Conservation (phyloP, 2,888 invertebrate species). For the Drepana falcataria region DNA sequence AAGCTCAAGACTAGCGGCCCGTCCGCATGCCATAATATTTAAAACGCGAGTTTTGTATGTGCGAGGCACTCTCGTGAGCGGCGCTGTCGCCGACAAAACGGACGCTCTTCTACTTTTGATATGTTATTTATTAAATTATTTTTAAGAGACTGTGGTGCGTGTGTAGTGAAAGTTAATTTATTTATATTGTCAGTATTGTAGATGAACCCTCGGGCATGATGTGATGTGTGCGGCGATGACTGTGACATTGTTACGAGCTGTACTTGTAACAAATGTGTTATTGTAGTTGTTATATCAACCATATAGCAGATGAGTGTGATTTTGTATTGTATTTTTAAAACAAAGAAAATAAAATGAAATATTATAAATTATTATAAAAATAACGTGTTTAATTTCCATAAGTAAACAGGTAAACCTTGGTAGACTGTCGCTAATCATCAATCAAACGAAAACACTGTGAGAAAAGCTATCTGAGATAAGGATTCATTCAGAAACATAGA, state of each 20-base stretch:
- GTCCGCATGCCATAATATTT: constrained; percentile 73
- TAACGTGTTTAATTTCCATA: constrained; percentile 20
- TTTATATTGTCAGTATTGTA: constrained; percentile 70
- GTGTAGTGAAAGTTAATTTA: constrained; percentile 71
- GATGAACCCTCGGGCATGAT: constrained; percentile 55
- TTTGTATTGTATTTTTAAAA: constrained; percentile 60
- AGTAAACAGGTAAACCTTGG: background rate
- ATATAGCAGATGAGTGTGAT: constrained; percentile 55
- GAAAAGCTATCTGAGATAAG: too few species aligned
- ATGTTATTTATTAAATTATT: constrained; percentile 75
- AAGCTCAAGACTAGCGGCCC: constrained; percentile 66
- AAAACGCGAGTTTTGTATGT: constrained; percentile 38
- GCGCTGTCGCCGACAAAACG: constrained; percentile 47
- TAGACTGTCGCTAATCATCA: background rate
- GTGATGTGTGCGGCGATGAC: constrained; percentile 53
- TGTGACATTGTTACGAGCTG: constrained; percentile 46
- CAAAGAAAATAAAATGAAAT: constrained; percentile 55
- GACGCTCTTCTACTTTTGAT: constrained; percentile 50
- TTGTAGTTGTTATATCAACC: constrained; percentile 49
- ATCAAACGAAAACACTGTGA: too few species aligned
- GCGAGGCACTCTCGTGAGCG: constrained; percentile 26
- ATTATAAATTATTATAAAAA: constrained; percentile 41
- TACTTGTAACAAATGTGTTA: constrained; percentile 44
- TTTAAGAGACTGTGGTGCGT: constrained; percentile 70
- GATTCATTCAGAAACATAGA: too few species aligned